Base-by-base conservation (phyloP, 2,797 vertebrate species). In the Hafferia zeledoni region DNA sequence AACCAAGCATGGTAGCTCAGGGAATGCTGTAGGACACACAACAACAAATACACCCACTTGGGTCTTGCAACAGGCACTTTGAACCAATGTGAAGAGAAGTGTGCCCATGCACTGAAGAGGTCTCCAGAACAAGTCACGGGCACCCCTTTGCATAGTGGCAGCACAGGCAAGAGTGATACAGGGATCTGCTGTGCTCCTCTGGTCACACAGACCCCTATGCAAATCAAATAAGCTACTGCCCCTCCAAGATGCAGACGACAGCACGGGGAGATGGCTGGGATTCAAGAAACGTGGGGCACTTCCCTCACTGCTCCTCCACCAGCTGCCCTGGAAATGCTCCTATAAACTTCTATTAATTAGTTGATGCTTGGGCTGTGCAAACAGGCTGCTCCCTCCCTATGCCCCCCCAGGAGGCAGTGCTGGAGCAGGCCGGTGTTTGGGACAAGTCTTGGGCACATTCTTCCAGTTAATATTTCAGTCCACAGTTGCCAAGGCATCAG, bases 301-400 rank as follows among this genome's bases (percentile, higher is more conserved):
- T 92, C 68, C 35, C 20, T 12, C 77, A 47, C 28, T 4, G 3
- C 70, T 93, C 59, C 60, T 72, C 44, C 83, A 94, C 84, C 97
- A 97, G 97, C 97, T 98, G 97, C 96, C 89, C 91, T 94, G 95
- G 93, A 97, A 98, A 97, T 97, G 96, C 96, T 96, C 91, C 93
- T 95, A 93, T 97, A 97, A 98, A 97, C 95, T 97, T 95, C 96
- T 95, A 96, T 97, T 97, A 98, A 98, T 98, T 98, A 98, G 97
- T 97, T 97, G 97, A 97, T 97, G 97, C 95, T 97, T 91, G 71
- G 93, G 83, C 93, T 96, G 96, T 97, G 95, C 97, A 96, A 98
- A 97, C 94, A 96, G 87, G 80, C 88, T 88, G 70, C 82, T 84
- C 91, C 84, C 59, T 95, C 94, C 80, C 83, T 39, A 60, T 6